A percentile compares a stretch with the other conserved stretches of the same genome.
These are phyloP conservation scores for Phyllopteryx taeniolatus DNA, from an alignment of 2,113 vertebrate species.

Conservation along the genomic window DNA sequence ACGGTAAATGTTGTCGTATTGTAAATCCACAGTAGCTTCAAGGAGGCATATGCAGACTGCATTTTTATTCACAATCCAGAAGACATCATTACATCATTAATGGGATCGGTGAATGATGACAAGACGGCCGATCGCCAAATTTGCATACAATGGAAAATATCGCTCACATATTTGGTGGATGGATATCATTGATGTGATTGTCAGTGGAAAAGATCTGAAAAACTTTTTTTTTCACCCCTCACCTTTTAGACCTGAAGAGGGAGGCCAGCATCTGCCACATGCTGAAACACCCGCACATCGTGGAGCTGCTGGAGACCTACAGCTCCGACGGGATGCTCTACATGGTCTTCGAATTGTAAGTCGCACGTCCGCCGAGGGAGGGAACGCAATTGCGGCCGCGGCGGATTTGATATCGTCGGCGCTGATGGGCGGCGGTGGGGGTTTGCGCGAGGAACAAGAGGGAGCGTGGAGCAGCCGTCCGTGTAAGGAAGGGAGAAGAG, in stretches of 20 bases:
- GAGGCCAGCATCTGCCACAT: slow-evolving; percentile 99
- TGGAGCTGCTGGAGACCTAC: slow-evolving; percentile 96
- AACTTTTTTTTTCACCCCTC: too few relatives aligned
- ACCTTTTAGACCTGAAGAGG: slow-evolving; percentile 88
- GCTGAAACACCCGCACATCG: slow-evolving; percentile 98
- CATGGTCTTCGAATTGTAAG: slow-evolving; percentile 99
- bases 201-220: background rate
- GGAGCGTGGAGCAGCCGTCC: background rate
- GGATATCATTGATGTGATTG: too few relatives aligned
- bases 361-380: slow-evolving; percentile 32
- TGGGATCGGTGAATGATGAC: too few relatives aligned
- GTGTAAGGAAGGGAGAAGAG: slow-evolving; percentile 22
- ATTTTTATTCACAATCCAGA: too few relatives aligned
- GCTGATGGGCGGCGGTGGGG: slow-evolving; percentile 11
- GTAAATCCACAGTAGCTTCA: too few relatives aligned
- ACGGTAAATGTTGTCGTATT: too few relatives aligned
- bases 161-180: too few relatives aligned
- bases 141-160: too few relatives aligned
- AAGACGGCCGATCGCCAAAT: too few relatives aligned
- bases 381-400: background rate
- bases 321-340: slow-evolving; percentile 99
- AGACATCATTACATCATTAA: too few relatives aligned
- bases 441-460: background rate
- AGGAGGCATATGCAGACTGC: too few relatives aligned
- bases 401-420: slow-evolving; percentile 11